phyloP scores from a whole-genome alignment of 2,113 vertebrate genomes.

The Gnathonemus echidnorhynchus region DNA sequence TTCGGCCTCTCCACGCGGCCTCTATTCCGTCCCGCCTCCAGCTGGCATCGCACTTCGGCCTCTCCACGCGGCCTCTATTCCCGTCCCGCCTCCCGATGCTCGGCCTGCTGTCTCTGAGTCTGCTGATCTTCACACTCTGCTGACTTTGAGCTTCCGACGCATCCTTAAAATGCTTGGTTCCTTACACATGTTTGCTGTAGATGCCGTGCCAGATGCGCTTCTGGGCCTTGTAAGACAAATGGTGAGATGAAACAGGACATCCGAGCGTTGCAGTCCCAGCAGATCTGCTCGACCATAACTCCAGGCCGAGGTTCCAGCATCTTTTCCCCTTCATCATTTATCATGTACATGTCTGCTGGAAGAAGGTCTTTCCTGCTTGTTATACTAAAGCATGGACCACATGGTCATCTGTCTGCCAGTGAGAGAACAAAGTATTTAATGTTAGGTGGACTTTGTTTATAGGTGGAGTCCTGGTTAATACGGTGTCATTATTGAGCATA shows the following conservation, averaged over 20 bases:
- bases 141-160: not conserved
- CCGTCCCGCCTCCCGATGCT: not conserved
- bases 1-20: not conserved
- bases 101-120: not conserved
- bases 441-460: constrained; percentile 1
- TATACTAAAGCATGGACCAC: not conserved
- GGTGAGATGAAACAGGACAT: not conserved
- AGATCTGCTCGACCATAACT: not conserved
- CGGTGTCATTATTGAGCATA: constrained; percentile 16
- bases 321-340: not conserved
- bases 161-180: not conserved
- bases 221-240: not conserved
- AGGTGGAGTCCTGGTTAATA: constrained; percentile 16
- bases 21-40: not conserved
- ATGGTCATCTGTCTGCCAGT: constrained; percentile 8
- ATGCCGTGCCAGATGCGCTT: not conserved
- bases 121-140: not conserved
- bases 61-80: not conserved
- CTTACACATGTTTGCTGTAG: not conserved
- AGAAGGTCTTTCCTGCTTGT: not conserved
- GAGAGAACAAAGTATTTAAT: constrained; percentile 27
- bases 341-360: not conserved
- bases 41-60: not conserved
- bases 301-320: not conserved
- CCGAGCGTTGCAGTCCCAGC: not conserved